Evolutionary conservation across 1,140 invertebrate species (phyloP).

Genomic region (Cydia amplana): DNA sequence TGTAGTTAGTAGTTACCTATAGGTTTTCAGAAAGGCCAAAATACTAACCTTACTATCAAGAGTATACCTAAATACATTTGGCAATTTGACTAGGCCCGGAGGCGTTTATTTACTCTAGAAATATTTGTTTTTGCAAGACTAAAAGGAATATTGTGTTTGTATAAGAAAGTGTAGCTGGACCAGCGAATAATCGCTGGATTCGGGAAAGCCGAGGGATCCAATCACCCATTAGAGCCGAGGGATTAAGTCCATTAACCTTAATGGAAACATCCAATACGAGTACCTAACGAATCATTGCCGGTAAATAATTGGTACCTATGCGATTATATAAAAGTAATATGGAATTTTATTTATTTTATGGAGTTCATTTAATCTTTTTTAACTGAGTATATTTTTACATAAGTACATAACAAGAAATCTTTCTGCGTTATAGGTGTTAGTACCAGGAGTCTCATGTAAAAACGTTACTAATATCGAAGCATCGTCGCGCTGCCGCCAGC

Average conservation of each 20-base stretch:
- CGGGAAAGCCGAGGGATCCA: conserved; percentile 37
- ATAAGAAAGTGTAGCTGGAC: conserved; percentile 23
- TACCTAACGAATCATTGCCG: conserved; percentile 46
- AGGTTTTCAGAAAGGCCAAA: background rate
- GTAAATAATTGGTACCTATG: conserved; percentile 35
- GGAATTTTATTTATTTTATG: too few relatives aligned
- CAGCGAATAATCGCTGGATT: conserved; percentile 13
- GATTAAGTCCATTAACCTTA: conserved; percentile 49
- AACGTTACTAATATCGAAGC: too few relatives aligned
- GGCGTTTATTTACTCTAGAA: conserved; percentile 1
- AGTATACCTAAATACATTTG: background rate
- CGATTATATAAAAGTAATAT: background rate
- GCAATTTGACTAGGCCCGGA: background rate
- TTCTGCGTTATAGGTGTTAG: too few relatives aligned
- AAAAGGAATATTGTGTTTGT: conserved; percentile 25
- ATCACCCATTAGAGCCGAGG: conserved; percentile 44
- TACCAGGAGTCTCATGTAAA: too few relatives aligned
- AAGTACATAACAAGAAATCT: too few relatives aligned
- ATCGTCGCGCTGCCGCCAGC: too few relatives aligned
- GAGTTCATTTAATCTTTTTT: too few relatives aligned
- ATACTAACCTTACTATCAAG: background rate
- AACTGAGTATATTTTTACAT: too few relatives aligned
- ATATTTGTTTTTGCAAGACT: conserved; percentile 18
- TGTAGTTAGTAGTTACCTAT: background rate
- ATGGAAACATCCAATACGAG: conserved; percentile 43